phyloP scores from a whole-genome alignment of 2,797 vertebrate genomes.

The Sebastes matsubarae region DNA sequence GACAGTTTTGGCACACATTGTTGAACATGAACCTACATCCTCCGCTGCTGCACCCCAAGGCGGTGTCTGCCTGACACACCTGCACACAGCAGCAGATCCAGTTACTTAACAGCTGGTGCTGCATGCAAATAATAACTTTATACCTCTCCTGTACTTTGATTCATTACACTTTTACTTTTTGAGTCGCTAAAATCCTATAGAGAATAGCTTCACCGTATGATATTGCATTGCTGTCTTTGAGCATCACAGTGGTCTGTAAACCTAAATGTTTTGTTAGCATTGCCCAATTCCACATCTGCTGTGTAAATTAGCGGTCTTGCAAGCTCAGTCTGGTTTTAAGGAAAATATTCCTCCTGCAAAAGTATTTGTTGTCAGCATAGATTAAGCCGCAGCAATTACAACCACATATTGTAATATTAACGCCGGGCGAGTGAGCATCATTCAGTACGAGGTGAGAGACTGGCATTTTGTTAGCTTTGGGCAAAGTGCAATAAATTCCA shows the following conservation, averaged over 20 bases:
- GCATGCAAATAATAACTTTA: constrained; percentile 13
- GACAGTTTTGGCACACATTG: constrained; percentile 62
- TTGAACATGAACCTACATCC: constrained; percentile 63
- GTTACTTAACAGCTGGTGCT: constrained; percentile 36
- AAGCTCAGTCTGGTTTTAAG: constrained; percentile 61
- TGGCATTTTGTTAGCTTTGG: constrained; percentile 58
- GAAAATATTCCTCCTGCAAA: constrained; percentile 68
- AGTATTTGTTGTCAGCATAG: constrained; percentile 77
- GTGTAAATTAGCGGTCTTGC: constrained; percentile 61
- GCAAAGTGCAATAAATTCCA: constrained; percentile 66
- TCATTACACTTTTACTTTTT: background rate
- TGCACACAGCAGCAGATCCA: constrained; percentile 35
- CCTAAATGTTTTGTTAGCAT: constrained; percentile 66
- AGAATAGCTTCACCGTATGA: background rate
- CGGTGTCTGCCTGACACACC: constrained; percentile 46
- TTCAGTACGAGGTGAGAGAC: constrained; percentile 47
- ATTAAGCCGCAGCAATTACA: constrained; percentile 68
- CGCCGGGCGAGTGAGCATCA: constrained; percentile 33
- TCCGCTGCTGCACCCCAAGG: constrained; percentile 41
- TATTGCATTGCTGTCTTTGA: constrained; percentile 32
- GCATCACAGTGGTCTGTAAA: constrained; percentile 36
- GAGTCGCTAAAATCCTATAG: background rate
- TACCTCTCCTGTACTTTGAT: background rate
- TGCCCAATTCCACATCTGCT: constrained; percentile 73
- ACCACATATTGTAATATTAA: constrained; percentile 60